A percentile compares a stretch with the other conserved stretches of the same genome.
Conservation (phyloP, 2,888 invertebrate genomes). For the Choreutis nemorana region DNA sequence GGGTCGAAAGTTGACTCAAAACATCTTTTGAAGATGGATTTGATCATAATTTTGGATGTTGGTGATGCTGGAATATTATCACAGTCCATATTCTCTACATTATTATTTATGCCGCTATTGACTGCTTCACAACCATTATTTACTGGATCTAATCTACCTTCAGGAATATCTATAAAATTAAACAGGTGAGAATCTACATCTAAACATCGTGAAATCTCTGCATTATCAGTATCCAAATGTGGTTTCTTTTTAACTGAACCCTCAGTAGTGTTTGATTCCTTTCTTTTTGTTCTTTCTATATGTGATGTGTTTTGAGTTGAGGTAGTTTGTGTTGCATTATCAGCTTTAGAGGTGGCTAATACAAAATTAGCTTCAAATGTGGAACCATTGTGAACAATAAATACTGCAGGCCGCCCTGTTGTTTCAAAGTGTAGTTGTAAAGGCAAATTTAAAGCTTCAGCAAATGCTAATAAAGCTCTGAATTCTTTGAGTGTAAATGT, state of each 20-base stretch:
- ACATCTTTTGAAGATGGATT: conserved; percentile 74
- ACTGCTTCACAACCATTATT: conserved; percentile 11
- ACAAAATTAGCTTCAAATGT: conserved; percentile 84
- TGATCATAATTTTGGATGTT: conserved; percentile 64
- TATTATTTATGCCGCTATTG: conserved; percentile 16
- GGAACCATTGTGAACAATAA: conserved; percentile 74
- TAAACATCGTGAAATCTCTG: conserved; percentile 40
- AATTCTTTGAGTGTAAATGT: conserved; percentile 90
- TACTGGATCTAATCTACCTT: conserved; percentile 16
- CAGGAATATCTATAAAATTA: conserved; percentile 52
- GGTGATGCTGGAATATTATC: conserved; percentile 70
- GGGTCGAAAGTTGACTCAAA: conserved; percentile 77
- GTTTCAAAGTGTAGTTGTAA: conserved; percentile 77
- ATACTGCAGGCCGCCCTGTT: conserved; percentile 80
- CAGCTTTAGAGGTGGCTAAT: conserved; percentile 77
- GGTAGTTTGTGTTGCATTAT: conserved; percentile 40
- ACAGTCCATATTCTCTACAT: conserved; percentile 26
- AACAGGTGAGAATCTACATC: conserved; percentile 60
- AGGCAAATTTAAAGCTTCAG: conserved; percentile 76
- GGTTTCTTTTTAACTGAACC: conserved; percentile 38
- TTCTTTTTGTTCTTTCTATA: conserved; percentile 30
- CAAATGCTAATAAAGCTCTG: conserved; percentile 79
- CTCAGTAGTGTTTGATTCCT: conserved; percentile 19
- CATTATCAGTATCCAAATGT: conserved; percentile 29
- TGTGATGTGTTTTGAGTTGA: conserved; percentile 45